phyloP scores from a whole-genome alignment of 37 sponge, comb jelly and placozoan genomes.

The Chondrosia reniformis region DNA sequence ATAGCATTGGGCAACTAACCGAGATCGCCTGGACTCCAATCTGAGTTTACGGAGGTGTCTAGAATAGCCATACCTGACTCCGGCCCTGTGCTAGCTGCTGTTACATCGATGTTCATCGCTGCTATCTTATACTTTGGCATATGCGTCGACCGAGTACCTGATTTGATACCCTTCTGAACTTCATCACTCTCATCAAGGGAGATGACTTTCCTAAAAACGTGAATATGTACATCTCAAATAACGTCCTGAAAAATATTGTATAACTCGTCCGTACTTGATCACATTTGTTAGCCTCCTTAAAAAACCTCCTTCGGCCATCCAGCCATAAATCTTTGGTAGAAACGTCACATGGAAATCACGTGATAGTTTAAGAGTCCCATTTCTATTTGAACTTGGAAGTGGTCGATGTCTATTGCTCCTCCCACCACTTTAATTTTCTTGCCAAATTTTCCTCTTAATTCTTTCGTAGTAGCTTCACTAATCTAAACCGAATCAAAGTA shows the following conservation, averaged over 20 bases:
- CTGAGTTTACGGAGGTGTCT: conserved; percentile 20
- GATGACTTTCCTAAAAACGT: not conserved
- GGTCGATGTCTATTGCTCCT: too few relatives aligned
- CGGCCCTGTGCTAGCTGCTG: conserved; percentile 65
- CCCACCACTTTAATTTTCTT: too few relatives aligned
- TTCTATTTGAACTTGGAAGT: too few relatives aligned
- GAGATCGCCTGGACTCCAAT: too few relatives aligned
- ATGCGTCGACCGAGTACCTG: not conserved
- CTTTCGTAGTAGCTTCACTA: too few relatives aligned
- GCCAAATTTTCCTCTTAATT: too few relatives aligned
- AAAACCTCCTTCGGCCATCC: not conserved
- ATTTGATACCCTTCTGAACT: not conserved
- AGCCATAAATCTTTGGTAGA: not conserved
- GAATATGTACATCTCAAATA: too few relatives aligned
- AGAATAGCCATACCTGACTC: conserved; percentile 48
- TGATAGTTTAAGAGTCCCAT: too few relatives aligned
- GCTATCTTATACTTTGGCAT: conserved; percentile 46
- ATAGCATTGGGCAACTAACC: too few relatives aligned
- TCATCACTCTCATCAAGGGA: too few relatives aligned
- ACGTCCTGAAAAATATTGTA: too few relatives aligned
- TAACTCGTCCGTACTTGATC: not conserved
- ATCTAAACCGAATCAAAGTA: too few relatives aligned
- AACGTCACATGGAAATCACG: not conserved
- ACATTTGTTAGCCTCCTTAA: not conserved
- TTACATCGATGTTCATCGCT: conserved; percentile 31